phyloP scores from a whole-genome alignment of 2,797 vertebrate species.

The Poeciliopsis paucimaculata region DNA sequence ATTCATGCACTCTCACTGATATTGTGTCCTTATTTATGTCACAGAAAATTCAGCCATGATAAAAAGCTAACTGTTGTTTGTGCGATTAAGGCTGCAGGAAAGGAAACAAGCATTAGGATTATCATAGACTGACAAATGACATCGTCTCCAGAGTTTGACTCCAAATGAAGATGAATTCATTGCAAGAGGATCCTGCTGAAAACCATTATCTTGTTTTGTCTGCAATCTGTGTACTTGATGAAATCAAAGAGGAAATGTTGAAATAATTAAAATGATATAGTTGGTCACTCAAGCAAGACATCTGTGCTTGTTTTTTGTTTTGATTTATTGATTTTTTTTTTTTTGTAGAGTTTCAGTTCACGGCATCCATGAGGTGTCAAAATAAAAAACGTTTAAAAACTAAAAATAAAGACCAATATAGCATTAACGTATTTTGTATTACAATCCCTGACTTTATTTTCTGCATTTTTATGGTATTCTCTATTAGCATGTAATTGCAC shows the following conservation, averaged over 20 bases:
- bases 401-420: not conserved
- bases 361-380: not conserved
- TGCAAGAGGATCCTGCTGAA: slow-evolving; percentile 17
- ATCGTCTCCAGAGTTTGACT: not conserved
- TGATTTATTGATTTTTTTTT: not conserved
- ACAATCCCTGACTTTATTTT: not conserved
- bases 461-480: not conserved
- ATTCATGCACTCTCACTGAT: no score
- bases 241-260: slow-evolving; percentile 74
- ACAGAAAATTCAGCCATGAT: not conserved
- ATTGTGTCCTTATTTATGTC: not conserved
- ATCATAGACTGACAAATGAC: slow-evolving; percentile 2
- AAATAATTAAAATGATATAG: slow-evolving; percentile 53
- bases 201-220: slow-evolving; percentile 48
- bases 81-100: not conserved
- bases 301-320: not conserved
- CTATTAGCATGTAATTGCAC: not conserved
- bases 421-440: not conserved
- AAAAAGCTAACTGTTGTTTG: not conserved
- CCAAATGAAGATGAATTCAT: slow-evolving; percentile 17
- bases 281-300: slow-evolving; percentile 43
- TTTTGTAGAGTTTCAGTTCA: not conserved
- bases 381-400: not conserved
- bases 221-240: slow-evolving; percentile 52
- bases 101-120: not conserved